Evolutionary conservation across 1,140 invertebrate genomes (phyloP), one percentile per base, ranked within the genome.

Genomic region (Diabrotica virgifera): DNA sequence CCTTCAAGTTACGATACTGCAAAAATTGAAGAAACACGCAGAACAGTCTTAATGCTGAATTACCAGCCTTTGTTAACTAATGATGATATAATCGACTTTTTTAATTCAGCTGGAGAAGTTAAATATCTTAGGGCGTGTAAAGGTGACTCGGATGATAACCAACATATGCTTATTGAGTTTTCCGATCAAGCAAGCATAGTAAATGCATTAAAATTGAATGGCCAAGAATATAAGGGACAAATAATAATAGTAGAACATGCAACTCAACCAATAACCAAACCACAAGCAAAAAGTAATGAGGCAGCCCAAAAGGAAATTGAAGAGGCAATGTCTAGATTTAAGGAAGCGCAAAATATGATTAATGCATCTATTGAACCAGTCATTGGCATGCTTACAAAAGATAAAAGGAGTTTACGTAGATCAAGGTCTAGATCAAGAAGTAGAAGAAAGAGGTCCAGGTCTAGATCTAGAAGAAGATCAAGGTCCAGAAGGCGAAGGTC

Each of bases 11-110:
- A 94, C 70, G 96, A 99, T 78, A 88, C 90, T 14, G 83, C 89
- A 24, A 94, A 94, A 78, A 93, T 99, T 63, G 97, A 99, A 82
- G 97, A 99, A 82, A 98, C 98, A 14, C 84, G 97, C 9, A 84
- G 96, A 59, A 98, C 96, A 0, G 83, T 96, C 5, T 85, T 95
- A 51, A 83, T 95, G 2, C 84, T 89, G 51, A 93, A 94, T 70
- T 84, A 96, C 53, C 84, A 92, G 66, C 80, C 80, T 57, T 68
- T 85, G 36, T 84, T 84, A 62, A 85, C 88, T 67, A 86, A 87
- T 0, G 81, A 90, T 6, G 88, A 95, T 62, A 74, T 95, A 2
- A 85, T 97, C 73, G 90, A 93, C 62, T 94, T 94, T 79, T 97
- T 98, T 77, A 82, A 86, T 62, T 80, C 85, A 55, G 92, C 90